Percentiles rank a stretch among this genome's conserved stretches.
Conservation (phyloP, 2,797 vertebrate genomes). For the Characodon lateralis region DNA sequence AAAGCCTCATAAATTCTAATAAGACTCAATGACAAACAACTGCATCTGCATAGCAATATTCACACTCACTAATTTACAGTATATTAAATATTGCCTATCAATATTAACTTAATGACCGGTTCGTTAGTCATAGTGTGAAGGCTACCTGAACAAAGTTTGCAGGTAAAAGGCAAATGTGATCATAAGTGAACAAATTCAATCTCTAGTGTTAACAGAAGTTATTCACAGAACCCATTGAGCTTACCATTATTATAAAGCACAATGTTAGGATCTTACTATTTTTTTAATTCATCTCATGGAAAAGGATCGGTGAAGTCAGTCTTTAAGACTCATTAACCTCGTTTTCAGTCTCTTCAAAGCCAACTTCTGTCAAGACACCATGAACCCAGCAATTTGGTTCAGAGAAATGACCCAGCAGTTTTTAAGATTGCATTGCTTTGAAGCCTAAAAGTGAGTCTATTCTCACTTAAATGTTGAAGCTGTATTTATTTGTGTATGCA, state of each 20-base stretch:
- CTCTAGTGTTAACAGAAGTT: neutral
- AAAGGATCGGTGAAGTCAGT: neutral
- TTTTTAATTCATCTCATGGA: neutral
- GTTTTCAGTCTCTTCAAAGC: neutral
- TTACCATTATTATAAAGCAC: neutral
- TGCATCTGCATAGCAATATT: too few species aligned
- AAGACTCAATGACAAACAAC: neutral
- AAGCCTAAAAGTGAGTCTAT: neutral
- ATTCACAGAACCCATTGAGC: neutral
- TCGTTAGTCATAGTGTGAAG: neutral
- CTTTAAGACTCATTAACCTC: neutral
- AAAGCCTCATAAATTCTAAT: too few species aligned
- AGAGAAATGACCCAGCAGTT: neutral
- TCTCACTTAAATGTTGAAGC: neutral
- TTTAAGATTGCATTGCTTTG: neutral
- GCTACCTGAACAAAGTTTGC: neutral
- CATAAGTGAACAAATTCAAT: too few species aligned
- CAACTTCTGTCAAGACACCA: neutral
- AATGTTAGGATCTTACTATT: neutral
- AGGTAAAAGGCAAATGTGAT: too few species aligned
- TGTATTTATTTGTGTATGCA: neutral
- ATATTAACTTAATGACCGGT: neutral
- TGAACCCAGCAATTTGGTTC: neutral
- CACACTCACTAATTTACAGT: too few species aligned
- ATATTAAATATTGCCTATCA: too few species aligned